Base-by-base conservation (phyloP, 2,797 vertebrate genomes). In the Anguilla marmorata region DNA sequence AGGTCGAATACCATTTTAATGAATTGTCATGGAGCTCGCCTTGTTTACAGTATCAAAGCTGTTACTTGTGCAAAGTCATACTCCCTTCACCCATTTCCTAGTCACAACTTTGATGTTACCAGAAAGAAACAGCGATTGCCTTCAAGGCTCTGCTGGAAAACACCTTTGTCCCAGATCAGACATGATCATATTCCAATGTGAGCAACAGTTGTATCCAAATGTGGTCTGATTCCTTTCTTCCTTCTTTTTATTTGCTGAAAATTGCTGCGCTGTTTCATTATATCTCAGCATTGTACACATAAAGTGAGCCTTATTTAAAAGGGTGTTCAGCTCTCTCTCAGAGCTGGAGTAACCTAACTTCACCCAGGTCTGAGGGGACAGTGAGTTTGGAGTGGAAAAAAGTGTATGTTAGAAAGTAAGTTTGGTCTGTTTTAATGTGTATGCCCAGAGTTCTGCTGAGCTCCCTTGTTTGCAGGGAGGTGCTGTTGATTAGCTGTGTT, bases 401-500 rank as follows among this genome's bases (percentile, higher is more conserved):
- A 33, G 27, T 3, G 30, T 74, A 45, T 45, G 27, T 33, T 37
- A 37, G 14, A 37, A 74, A 30, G 30, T 33, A 9, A 74, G 30
- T 74, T 74, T 74, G 69, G 33, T 11, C 12, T 74, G 69, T 33
- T 33, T 33, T 37, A 74, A 74, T 27, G n/a, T 72, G 74, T 76
- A 41, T 84, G 48, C 45, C 7, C 21, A 50, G 21, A n/a, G 37
- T n/a, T 21, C 80, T 33, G 37, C 41, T 12, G 33, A n/a, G 45
- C 48, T 52, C 19, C 16, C 21, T 45, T 84, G 82, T 56, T n/a
- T 84, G 54, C 24, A 54, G 48, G 12, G 48, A 14, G 52, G 82
- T 54, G 82, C 52, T 56, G 48, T 21, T 54, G 82, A 54, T 84
- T 84, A 84, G 82, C 82, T n/a, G 82, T 84, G 48, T 84, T 84